A percentile compares a stretch with the other conserved stretches of the same genome.
phyloP scores from a whole-genome alignment of 2,888 invertebrate genomes.

The Pandemis corylana region DNA sequence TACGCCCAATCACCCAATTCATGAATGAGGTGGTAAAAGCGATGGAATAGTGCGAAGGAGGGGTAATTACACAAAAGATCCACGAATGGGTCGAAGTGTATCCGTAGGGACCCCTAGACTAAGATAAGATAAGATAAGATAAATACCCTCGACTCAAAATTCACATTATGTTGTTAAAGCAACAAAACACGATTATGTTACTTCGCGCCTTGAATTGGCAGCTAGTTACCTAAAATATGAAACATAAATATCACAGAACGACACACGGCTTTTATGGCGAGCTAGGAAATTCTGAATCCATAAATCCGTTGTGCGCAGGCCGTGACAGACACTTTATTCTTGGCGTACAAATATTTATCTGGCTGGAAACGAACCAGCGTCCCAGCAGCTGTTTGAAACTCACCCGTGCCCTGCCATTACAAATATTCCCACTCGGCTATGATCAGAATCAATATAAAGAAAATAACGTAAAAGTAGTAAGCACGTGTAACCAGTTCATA shows the following conservation, averaged over 20 bases:
- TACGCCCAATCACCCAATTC: no score
- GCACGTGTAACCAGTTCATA: not conserved
- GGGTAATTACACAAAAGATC: no score
- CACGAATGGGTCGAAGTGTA: no score
- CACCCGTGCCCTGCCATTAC: not conserved
- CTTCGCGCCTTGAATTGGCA: slow-evolving; percentile 29
- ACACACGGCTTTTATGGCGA: slow-evolving; percentile 33
- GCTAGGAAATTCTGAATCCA: slow-evolving; percentile 35
- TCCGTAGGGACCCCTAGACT: no score
- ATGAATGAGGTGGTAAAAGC: no score
- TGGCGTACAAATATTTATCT: slow-evolving; percentile 41
- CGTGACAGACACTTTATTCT: slow-evolving; percentile 42
- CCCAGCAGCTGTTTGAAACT: slow-evolving; percentile 10
- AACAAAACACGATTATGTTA: slow-evolving; percentile 25
- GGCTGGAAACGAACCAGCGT: slow-evolving; percentile 12
- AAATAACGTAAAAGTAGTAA: not conserved
- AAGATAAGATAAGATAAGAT: no score
- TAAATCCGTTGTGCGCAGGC: slow-evolving; percentile 36
- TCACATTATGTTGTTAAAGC: slow-evolving; percentile 3
- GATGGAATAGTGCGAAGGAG: no score
- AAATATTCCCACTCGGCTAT: not conserved
- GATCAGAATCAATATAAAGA: not conserved
- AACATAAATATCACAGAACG: slow-evolving; percentile 36
- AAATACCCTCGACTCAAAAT: not conserved
- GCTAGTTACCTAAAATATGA: slow-evolving; percentile 37